phyloP scores from a whole-genome alignment of 2,888 invertebrate genomes.

The Catocala nupta region DNA sequence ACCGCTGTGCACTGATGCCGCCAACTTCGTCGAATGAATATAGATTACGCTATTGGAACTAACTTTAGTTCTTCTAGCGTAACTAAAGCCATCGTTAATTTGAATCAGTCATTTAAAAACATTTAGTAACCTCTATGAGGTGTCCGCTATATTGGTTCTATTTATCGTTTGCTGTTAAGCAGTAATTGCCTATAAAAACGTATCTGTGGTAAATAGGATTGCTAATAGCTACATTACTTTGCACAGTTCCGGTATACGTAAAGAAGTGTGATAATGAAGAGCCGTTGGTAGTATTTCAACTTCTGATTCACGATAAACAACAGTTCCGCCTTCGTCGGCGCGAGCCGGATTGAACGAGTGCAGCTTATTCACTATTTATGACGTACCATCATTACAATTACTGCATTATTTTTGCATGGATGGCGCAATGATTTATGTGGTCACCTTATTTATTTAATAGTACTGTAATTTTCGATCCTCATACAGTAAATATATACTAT shows the following conservation, averaged over 20 bases:
- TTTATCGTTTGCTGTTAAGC: constrained; percentile 51
- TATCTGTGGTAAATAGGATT: constrained; percentile 50
- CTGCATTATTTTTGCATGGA: not conserved
- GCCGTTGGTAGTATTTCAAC: constrained; percentile 30
- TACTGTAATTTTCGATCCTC: too few relatives aligned
- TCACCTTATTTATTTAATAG: too few relatives aligned
- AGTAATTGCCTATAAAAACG: constrained; percentile 52
- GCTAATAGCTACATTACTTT: constrained; percentile 51
- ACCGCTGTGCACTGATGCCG: constrained; percentile 48
- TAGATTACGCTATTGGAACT: constrained; percentile 58
- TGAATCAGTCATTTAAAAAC: constrained; percentile 52
- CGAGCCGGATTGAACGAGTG: not conserved
- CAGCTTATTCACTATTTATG: constrained; percentile 1
- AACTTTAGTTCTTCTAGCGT: constrained; percentile 45
- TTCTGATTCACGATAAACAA: constrained; percentile 24
- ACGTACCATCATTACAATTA: not conserved
- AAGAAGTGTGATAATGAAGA: constrained; percentile 48
- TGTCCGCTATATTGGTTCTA: constrained; percentile 44
- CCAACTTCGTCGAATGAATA: constrained; percentile 59
- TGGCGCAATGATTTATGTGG: too few relatives aligned
- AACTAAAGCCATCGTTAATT: constrained; percentile 45
- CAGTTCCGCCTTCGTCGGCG: not conserved
- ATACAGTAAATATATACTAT: too few relatives aligned
- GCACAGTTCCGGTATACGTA: constrained; percentile 43
- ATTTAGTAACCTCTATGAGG: constrained; percentile 51